These are phyloP conservation scores for Microcebus murinus DNA, from an alignment of 2,113 vertebrate species.

Conservation along the genomic window DNA sequence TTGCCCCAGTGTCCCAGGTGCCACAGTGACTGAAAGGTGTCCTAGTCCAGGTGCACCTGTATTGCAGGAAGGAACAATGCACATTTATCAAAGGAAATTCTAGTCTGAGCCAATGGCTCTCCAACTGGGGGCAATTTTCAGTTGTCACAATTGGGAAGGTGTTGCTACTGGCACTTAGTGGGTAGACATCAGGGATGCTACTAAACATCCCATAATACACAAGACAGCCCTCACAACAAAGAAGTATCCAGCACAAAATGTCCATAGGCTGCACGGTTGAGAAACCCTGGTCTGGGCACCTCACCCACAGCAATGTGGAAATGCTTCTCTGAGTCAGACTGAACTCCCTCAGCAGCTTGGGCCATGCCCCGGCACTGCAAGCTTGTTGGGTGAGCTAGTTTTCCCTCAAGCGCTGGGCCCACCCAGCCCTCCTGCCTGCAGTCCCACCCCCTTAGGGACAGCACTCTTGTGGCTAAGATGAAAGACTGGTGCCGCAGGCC, in stretches of 20 bases:
- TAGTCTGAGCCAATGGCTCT: not conserved
- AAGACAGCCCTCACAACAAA: not conserved
- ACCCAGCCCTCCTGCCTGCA: conserved; percentile 4
- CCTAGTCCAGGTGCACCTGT: not conserved
- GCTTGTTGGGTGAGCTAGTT: not conserved
- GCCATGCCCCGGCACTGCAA: not conserved
- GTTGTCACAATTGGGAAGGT: not conserved
- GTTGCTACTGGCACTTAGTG: not conserved
- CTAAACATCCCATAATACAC: not conserved
- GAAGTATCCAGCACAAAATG: not conserved
- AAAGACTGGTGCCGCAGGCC: conserved; percentile 72
- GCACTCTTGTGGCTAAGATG: conserved; percentile 73
- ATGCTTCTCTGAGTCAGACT: not conserved
- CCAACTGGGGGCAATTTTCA: not conserved
- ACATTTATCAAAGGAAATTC: not conserved
- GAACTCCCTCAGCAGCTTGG: not conserved
- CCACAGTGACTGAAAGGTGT: not conserved
- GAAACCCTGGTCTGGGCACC: not conserved
- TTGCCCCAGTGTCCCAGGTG: not conserved
- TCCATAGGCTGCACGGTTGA: not conserved
- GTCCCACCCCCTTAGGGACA: not conserved
- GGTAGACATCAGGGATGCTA: not conserved
- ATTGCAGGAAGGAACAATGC: not conserved
- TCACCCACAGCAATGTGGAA: not conserved
- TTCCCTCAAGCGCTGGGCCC: not conserved